phyloP scores from a whole-genome alignment of 2,113 vertebrate genomes.

The Balaeniceps rex region DNA sequence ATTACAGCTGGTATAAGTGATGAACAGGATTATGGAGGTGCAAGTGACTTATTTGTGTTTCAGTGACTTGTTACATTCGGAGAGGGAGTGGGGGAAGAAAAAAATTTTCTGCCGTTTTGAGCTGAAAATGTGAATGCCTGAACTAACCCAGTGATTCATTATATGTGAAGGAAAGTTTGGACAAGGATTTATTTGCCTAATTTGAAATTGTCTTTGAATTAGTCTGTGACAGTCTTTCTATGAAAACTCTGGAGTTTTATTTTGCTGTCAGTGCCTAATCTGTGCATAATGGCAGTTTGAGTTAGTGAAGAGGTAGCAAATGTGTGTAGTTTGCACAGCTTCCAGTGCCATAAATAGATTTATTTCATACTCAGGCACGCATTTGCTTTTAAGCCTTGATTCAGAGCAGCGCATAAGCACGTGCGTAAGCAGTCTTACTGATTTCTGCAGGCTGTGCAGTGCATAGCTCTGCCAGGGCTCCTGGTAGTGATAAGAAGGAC shows the following conservation, averaged over 20 bases:
- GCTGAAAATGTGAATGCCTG: not conserved
- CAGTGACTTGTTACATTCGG: not conserved
- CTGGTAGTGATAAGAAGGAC: not conserved
- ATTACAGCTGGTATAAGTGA: not conserved
- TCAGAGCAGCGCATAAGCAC: not conserved
- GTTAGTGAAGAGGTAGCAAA: not conserved
- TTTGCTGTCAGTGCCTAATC: not conserved
- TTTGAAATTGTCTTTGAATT: slow-evolving; percentile 11
- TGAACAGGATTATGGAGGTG: not conserved
- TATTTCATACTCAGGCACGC: not conserved
- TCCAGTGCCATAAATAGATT: not conserved
- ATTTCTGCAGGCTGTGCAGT: not conserved
- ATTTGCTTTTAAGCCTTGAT: not conserved
- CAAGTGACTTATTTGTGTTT: not conserved
- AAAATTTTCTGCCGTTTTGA: not conserved
- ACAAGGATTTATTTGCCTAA: not conserved
- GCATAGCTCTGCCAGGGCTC: not conserved
- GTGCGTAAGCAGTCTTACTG: not conserved
- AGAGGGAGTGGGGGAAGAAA: not conserved
- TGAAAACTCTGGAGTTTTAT: not conserved
- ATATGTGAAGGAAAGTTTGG: not conserved
- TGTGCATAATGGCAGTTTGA: not conserved
- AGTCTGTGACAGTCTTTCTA: not conserved
- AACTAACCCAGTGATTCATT: not conserved
- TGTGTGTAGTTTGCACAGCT: not conserved